phyloP scores from a whole-genome alignment of 2,888 invertebrate species.

The Sinohyriopsis cumingii region DNA sequence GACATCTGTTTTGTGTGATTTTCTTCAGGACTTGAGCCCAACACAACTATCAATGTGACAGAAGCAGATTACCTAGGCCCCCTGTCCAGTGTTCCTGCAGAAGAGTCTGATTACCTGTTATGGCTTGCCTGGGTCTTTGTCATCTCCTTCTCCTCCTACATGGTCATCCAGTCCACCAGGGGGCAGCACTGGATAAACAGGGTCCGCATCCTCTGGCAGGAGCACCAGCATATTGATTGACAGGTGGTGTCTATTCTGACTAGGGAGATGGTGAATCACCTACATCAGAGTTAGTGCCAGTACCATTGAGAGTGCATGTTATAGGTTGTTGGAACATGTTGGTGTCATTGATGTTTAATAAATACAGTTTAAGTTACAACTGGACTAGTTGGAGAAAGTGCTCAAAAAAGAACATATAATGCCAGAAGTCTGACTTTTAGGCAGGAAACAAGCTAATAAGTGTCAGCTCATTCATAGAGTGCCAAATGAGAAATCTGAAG shows the following conservation, averaged over 20 bases:
- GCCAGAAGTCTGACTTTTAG: too few species aligned
- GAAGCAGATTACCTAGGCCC: conserved; percentile 77
- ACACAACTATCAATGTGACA: conserved; percentile 50
- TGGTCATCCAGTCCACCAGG: conserved; percentile 55
- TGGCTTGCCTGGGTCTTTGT: conserved; percentile 90
- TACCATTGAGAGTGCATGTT: too few species aligned
- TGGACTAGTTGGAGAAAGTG: too few species aligned
- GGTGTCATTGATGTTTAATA: too few species aligned
- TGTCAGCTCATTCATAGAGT: too few species aligned
- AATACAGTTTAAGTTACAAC: too few species aligned
- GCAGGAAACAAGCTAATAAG: too few species aligned
- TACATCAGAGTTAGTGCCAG: too few species aligned
- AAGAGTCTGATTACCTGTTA: conserved; percentile 86
- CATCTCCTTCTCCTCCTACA: conserved; percentile 68
- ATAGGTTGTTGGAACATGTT: too few species aligned
- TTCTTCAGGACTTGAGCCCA: conserved; percentile 55
- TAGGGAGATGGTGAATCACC: too few species aligned
- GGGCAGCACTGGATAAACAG: conserved; percentile 60
- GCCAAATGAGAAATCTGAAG: too few species aligned
- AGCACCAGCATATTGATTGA: conserved; percentile 67
- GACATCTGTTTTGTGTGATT: not conserved
- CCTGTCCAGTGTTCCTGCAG: conserved; percentile 83
- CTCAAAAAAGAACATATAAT: too few species aligned
- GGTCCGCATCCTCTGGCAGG: conserved; percentile 60
- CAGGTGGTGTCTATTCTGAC: not conserved